phyloP scores from a whole-genome alignment of 1,140 invertebrate genomes.

The Conus ventricosus region DNA sequence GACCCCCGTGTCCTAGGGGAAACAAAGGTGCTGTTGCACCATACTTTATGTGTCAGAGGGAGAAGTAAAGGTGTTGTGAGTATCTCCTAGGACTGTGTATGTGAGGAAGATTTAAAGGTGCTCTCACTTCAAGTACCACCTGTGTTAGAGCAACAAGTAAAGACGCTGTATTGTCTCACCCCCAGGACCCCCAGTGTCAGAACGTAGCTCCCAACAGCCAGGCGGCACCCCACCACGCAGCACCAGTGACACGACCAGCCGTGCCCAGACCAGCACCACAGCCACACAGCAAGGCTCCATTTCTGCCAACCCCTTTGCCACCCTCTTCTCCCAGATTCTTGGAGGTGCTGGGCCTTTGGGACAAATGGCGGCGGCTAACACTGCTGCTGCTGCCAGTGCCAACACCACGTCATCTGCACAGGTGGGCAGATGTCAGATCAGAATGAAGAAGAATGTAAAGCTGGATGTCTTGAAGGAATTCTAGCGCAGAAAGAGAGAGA shows the following conservation, averaged over 20 bases:
- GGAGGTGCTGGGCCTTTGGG: slow-evolving; percentile 37
- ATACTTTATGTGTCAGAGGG: no score
- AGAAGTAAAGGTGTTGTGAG: no score
- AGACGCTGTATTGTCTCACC: no score
- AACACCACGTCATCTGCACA: not conserved
- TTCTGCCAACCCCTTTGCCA: slow-evolving; percentile 47
- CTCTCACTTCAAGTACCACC: no score
- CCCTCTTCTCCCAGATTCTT: slow-evolving; percentile 36
- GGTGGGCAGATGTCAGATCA: not conserved
- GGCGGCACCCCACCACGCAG: slow-evolving; percentile 16
- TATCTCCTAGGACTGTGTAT: no score
- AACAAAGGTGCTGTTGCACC: no score
- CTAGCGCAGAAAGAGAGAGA: no score
- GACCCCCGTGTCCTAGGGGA: no score
- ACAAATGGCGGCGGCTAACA: not conserved
- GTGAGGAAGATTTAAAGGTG: no score
- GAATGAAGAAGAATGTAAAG: not conserved
- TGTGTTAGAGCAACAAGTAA: no score
- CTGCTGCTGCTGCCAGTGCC: not conserved
- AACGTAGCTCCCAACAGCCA: slow-evolving; percentile 37
- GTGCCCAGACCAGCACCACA: slow-evolving; percentile 41
- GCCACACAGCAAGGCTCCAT: slow-evolving; percentile 41
- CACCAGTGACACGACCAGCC: slow-evolving; percentile 3
- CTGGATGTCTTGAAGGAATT: no score
- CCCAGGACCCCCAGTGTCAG: slow-evolving; percentile 26